Evolutionary conservation across 2,888 invertebrate species (phyloP).

Genomic region (Chesias legatella): DNA sequence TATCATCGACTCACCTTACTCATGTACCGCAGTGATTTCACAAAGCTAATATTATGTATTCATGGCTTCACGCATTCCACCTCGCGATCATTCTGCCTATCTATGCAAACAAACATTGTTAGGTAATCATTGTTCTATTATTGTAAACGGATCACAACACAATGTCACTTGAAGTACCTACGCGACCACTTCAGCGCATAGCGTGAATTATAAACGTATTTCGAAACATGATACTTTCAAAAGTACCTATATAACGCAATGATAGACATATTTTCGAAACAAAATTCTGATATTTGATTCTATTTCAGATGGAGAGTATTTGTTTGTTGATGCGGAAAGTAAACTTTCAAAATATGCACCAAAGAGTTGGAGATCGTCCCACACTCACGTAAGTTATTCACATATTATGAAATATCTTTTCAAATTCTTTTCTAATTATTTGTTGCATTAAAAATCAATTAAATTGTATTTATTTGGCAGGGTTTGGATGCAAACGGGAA

Average conservation of each 20-base stretch:
- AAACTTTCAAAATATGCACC: conserved; percentile 98
- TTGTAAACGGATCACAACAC: conserved; percentile 40
- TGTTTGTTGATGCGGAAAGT: conserved; percentile 96
- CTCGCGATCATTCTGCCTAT: conserved; percentile 41
- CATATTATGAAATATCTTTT: neutral
- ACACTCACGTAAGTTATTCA: conserved; percentile 89
- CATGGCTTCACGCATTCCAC: conserved; percentile 46
- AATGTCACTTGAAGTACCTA: conserved; percentile 22
- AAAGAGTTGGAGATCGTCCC: conserved; percentile 97
- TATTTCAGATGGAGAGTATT: conserved; percentile 95
- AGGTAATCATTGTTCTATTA: conserved; percentile 49
- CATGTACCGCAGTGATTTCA: conserved; percentile 38
- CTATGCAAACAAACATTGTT: conserved; percentile 48
- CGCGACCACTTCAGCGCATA: conserved; percentile 8
- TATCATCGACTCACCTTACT: conserved; percentile 34
- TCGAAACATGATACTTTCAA: too few relatives aligned
- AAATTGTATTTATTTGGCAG: conserved; percentile 65
- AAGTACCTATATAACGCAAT: too few relatives aligned
- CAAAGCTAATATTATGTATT: conserved; percentile 46
- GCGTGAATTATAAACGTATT: conserved; percentile 7
- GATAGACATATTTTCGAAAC: conserved; percentile 5
- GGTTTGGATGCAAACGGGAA: conserved; percentile 94
- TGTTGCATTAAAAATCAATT: neutral
- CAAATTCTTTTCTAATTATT: too few relatives aligned
- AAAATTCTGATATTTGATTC: conserved; percentile 32